These are phyloP conservation scores for Heterohyrax brucei DNA, from an alignment of 2,797 vertebrate genomes.

Conservation along the genomic window DNA sequence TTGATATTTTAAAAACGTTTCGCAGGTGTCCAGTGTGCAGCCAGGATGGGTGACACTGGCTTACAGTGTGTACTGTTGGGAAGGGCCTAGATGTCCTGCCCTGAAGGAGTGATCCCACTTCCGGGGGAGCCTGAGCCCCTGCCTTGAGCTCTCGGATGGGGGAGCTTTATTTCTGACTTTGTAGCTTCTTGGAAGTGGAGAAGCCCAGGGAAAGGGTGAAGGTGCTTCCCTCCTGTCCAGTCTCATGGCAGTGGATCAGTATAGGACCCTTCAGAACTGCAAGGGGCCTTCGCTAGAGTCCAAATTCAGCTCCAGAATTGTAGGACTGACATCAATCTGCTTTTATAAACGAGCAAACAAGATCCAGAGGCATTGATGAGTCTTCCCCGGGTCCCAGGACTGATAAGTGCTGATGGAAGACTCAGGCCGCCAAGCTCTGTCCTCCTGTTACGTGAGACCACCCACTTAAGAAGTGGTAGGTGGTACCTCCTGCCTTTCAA, in stretches of 20 bases:
- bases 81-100: background rate
- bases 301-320: background rate
- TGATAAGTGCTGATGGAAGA: background rate
- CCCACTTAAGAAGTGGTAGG: background rate
- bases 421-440: background rate
- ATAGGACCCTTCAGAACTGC: background rate
- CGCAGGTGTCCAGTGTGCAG: background rate
- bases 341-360: constrained; percentile 33
- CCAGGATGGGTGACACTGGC: background rate
- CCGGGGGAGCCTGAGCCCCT: background rate
- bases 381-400: background rate
- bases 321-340: background rate
- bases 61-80: background rate
- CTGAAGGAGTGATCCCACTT: too few species aligned
- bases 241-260: background rate
- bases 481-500: background rate
- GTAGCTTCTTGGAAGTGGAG: background rate
- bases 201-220: background rate
- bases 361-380: background rate
- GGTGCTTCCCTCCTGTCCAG: background rate
- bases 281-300: background rate
- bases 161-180: background rate
- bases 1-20: background rate
- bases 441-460: background rate
- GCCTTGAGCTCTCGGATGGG: background rate